Conservation (phyloP, 2,888 invertebrate species). For the Drosophila suboccidentalis region DNA sequence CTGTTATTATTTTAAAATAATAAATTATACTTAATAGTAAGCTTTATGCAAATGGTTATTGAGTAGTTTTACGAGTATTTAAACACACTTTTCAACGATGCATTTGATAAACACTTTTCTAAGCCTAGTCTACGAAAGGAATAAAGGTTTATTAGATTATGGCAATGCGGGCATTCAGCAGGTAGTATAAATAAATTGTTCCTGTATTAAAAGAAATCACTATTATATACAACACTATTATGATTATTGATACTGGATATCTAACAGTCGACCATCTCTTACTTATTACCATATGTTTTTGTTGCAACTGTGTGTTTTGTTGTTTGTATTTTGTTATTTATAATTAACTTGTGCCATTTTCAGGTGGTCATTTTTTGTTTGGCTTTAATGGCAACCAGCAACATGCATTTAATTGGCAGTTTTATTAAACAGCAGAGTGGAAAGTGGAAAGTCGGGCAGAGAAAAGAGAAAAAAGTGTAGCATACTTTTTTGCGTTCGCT, state of each 20-base stretch:
- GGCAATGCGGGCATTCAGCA: no score
- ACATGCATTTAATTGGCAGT: constrained; percentile 76
- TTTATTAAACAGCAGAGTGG: constrained; percentile 63
- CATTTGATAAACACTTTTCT: constrained; percentile 14
- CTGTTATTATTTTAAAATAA: background rate
- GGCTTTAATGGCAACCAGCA: constrained; percentile 31
- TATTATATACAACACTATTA: no score
- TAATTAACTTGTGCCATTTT: constrained; percentile 69
- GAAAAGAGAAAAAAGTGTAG: constrained; percentile 28
- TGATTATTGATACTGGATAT: background rate
- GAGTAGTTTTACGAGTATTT: constrained; percentile 1
- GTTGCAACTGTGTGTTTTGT: constrained; percentile 24
- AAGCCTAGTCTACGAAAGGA: no score
- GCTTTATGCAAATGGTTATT: background rate
- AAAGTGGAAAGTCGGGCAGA: background rate
- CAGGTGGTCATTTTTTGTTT: constrained; percentile 43
- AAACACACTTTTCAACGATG: background rate
- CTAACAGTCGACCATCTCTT: background rate
- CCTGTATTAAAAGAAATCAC: no score
- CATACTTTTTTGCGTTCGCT: constrained; percentile 55
- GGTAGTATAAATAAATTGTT: no score
- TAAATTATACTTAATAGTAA: constrained; percentile 2
- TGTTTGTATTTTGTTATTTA: constrained; percentile 59
- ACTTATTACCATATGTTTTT: constrained; percentile 15
- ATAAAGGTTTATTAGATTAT: no score